phyloP scores from a whole-genome alignment of 2,113 vertebrate species.

The Oceanites oceanicus region DNA sequence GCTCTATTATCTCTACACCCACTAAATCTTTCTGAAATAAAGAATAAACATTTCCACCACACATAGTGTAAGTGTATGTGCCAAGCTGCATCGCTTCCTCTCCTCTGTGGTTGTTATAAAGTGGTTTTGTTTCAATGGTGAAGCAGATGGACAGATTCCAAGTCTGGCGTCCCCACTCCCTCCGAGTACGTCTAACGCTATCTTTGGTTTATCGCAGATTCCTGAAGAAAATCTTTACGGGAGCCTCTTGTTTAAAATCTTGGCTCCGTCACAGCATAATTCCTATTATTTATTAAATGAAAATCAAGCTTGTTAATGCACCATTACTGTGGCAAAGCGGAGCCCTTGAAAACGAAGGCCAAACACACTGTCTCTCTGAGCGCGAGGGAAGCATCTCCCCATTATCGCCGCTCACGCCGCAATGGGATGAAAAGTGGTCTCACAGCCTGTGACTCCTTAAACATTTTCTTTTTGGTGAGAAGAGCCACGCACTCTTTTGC shows the following conservation, averaged over 20 bases:
- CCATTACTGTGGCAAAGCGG: not conserved
- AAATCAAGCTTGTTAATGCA: constrained; percentile 46
- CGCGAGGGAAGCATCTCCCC: not conserved
- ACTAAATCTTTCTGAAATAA: constrained; percentile 69
- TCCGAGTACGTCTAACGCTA: not conserved
- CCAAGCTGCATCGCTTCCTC: constrained; percentile 57
- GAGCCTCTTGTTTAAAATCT: constrained; percentile 64
- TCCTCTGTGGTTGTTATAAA: constrained; percentile 53
- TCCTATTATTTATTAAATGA: constrained; percentile 60
- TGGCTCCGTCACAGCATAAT: not conserved
- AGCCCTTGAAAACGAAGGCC: not conserved
- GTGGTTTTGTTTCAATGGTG: constrained; percentile 60
- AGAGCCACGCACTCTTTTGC: not conserved
- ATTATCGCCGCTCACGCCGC: accelerated
- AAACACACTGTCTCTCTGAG: not conserved
- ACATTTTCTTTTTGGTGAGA: not conserved
- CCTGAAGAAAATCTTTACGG: constrained; percentile 54
- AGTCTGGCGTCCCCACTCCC: constrained; percentile 10
- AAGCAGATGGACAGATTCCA: constrained; percentile 57
- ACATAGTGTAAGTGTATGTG: constrained; percentile 49
- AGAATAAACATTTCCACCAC: constrained; percentile 69
- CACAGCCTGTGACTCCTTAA: not conserved
- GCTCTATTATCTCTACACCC: constrained; percentile 66
- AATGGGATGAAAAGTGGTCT: accelerated
- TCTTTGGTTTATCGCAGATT: constrained; percentile 59